phyloP scores from a whole-genome alignment of 1,140 invertebrate genomes.

The Drosophila arizonae region DNA sequence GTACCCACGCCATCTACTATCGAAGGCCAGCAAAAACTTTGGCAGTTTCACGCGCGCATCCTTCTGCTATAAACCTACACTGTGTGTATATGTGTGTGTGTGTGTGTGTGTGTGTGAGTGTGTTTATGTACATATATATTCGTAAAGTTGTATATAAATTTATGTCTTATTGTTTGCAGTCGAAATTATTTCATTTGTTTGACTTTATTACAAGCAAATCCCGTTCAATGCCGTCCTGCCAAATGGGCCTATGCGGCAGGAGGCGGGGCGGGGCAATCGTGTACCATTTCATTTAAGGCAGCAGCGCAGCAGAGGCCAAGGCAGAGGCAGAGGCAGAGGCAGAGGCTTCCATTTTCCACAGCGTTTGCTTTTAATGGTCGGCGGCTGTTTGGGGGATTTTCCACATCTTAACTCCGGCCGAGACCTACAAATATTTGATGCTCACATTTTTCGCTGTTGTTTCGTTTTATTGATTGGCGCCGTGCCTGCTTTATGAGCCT shows the following conservation, averaged over 20 bases:
- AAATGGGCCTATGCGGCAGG: not conserved
- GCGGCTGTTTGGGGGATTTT: conserved; percentile 65
- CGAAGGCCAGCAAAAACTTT: conserved; percentile 23
- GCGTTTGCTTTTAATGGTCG: conserved; percentile 76
- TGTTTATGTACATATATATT: not conserved
- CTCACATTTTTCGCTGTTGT: conserved; percentile 62
- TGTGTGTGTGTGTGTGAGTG: conserved; percentile 36
- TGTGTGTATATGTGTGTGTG: conserved; percentile 7
- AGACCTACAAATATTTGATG: conserved; percentile 79
- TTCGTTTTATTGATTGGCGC: conserved; percentile 76
- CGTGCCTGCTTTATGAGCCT: conserved; percentile 65
- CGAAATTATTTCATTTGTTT: conserved; percentile 81
- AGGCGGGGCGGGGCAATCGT: not conserved
- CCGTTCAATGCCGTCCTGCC: conserved; percentile 53
- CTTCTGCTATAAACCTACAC: conserved; percentile 39
- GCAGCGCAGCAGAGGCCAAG: not conserved
- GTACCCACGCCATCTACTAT: conserved; percentile 2
- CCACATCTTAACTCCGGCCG: conserved; percentile 78
- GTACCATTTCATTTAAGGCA: conserved; percentile 35
- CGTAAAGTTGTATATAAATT: conserved; percentile 58
- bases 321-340: not conserved
- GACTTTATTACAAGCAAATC: conserved; percentile 77
- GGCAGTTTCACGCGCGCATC: conserved; percentile 27
- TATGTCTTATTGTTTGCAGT: conserved; percentile 79
- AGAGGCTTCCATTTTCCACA: conserved; percentile 67